Evolutionary conservation across 2,113 vertebrate genomes (phyloP).

Genomic region (Trichechus manatus): DNA sequence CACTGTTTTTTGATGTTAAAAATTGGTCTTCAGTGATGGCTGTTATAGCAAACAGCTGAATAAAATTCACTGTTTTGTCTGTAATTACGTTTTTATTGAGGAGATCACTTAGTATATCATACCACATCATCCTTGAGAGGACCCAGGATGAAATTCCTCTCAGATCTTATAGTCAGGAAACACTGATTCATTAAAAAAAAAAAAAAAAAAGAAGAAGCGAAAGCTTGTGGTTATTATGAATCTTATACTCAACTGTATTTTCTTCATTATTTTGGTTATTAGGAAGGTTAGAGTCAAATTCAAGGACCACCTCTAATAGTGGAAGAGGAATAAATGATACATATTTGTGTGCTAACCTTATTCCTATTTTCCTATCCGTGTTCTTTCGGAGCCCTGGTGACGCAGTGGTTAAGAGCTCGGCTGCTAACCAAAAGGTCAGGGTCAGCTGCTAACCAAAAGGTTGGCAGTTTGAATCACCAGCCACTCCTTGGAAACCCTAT

Average conservation of each 20-base stretch:
- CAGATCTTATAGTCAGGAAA: conserved; percentile 8
- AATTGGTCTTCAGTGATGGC: not conserved
- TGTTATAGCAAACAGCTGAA: not conserved
- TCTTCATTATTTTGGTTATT: not conserved
- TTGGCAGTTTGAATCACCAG: no score
- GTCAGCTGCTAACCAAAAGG: no score
- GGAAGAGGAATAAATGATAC: not conserved
- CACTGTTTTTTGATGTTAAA: not conserved
- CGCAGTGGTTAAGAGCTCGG: no score
- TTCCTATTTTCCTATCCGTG: not conserved
- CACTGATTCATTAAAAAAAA: not conserved
- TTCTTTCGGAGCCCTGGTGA: no score
- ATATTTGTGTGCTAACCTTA: not conserved
- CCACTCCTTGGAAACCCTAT: no score
- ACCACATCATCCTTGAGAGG: not conserved
- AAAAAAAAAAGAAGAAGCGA: not conserved
- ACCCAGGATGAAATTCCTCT: not conserved
- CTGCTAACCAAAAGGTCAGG: no score
- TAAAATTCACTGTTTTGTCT: not conserved
- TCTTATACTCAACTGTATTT: not conserved
- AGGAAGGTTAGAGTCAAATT: conserved; percentile 5
- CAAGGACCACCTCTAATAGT: not conserved
- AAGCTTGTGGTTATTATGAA: no score
- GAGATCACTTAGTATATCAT: not conserved
- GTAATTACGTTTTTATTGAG: not conserved